Conservation (phyloP, 2,113 vertebrate genomes). For the Aphelocoma coerulescens region DNA sequence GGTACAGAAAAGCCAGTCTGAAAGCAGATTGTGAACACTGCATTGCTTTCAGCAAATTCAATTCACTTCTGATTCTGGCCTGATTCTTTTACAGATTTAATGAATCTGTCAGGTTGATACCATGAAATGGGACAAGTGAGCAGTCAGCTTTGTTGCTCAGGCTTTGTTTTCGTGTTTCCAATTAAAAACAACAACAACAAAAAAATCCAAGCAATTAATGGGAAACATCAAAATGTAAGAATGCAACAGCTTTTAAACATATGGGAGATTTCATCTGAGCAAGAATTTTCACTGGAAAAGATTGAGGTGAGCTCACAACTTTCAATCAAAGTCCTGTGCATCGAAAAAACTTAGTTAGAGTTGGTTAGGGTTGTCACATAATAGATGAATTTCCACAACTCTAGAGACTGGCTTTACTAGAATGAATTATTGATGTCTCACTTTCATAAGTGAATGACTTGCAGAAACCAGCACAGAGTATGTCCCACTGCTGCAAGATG, state of each 20-base stretch:
- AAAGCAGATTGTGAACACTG: neutral
- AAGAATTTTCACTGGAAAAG: conserved; percentile 42
- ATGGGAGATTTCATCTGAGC: neutral
- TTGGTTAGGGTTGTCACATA: neutral
- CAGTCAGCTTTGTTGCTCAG: neutral
- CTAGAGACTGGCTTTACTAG: neutral
- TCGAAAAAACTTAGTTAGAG: neutral
- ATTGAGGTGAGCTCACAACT: conserved; percentile 20
- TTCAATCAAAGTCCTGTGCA: conserved; percentile 14
- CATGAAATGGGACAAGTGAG: neutral
- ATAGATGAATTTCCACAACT: neutral
- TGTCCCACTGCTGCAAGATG: neutral
- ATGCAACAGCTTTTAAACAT: conserved; percentile 34
- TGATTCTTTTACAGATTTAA: neutral
- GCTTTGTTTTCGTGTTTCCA: conserved; percentile 14
- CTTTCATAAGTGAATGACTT: conserved; percentile 26
- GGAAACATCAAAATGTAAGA: neutral
- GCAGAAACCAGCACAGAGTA: neutral
- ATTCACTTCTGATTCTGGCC: neutral
- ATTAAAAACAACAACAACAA: neutral
- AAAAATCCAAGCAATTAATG: neutral
- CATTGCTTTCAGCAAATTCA: neutral
- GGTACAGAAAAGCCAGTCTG: neutral
- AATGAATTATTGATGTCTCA: conserved; percentile 37
- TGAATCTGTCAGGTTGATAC: neutral